Conservation (phyloP, 2,888 invertebrate species). For the Agonopterix alstromeriana region DNA sequence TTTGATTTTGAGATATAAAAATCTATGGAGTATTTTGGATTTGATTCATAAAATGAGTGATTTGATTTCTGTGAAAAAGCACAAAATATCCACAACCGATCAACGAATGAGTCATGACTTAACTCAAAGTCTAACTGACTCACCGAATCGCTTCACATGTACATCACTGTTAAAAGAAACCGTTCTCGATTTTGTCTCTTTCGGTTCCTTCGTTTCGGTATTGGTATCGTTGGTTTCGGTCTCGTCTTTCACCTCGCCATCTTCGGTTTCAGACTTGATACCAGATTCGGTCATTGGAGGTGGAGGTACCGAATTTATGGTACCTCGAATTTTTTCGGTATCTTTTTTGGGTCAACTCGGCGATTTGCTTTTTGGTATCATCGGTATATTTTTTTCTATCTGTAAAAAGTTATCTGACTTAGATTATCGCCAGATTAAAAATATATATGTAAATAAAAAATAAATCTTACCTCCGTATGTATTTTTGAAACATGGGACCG, state of each 20-base stretch:
- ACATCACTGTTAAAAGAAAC: constrained; percentile 95
- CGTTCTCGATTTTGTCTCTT: constrained; percentile 76
- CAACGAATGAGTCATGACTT: not conserved
- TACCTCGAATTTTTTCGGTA: constrained; percentile 49
- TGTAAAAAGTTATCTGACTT: constrained; percentile 37
- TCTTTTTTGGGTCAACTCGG: constrained; percentile 19
- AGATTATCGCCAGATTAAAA: not conserved
- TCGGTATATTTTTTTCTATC: constrained; percentile 49
- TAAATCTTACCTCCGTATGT: constrained; percentile 24
- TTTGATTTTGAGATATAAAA: too few relatives aligned
- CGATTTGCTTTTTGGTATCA: too few relatives aligned
- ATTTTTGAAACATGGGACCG: constrained; percentile 21
- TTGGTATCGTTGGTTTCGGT: constrained; percentile 31
- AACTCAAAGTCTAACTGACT: constrained; percentile 42
- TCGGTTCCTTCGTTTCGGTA: constrained; percentile 56
- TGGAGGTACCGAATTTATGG: constrained; percentile 53
- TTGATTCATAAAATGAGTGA: not conserved
- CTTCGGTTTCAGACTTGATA: constrained; percentile 55
- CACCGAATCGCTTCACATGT: constrained; percentile 93
- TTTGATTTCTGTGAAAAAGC: not conserved
- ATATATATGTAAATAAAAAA: too few relatives aligned
- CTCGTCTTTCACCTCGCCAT: constrained; percentile 54
- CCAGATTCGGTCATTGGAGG: constrained; percentile 64
- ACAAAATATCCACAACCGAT: not conserved
- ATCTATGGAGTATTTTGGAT: too few relatives aligned